These are phyloP conservation scores for Brachyopa scutellaris DNA, from an alignment of 2,888 invertebrate species.

Conservation along the genomic window DNA sequence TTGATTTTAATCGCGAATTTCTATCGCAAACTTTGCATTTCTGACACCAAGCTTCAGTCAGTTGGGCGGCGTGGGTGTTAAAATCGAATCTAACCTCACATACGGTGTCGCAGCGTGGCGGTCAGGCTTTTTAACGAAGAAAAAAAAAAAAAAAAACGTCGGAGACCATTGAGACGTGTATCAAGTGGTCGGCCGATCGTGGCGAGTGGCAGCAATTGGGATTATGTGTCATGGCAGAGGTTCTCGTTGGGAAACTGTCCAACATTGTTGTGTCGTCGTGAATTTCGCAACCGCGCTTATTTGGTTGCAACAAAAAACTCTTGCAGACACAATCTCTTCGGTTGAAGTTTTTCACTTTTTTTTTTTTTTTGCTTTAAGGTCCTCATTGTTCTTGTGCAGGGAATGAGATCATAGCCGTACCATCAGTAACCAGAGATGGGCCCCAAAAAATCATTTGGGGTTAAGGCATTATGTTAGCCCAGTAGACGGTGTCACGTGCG, in stretches of 20 bases:
- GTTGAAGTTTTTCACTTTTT: slow-evolving; percentile 64
- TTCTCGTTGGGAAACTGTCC: slow-evolving; percentile 67
- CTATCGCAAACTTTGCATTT: slow-evolving; percentile 74
- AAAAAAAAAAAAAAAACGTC: slow-evolving; percentile 27
- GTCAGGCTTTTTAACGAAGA: neutral
- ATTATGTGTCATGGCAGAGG: slow-evolving; percentile 72
- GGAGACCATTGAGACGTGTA: slow-evolving; percentile 69
- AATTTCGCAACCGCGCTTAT: slow-evolving; percentile 64
- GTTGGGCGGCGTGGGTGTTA: slow-evolving; percentile 69
- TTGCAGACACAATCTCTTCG: slow-evolving; percentile 63
- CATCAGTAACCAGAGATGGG: slow-evolving; percentile 44
- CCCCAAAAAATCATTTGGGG: slow-evolving; percentile 18
- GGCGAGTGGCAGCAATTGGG: slow-evolving; percentile 71
- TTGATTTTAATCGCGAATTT: slow-evolving; percentile 75
- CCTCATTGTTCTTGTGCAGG: slow-evolving; percentile 54
- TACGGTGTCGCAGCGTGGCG: slow-evolving; percentile 64
- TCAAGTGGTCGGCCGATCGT: slow-evolving; percentile 66
- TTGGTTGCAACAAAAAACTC: slow-evolving; percentile 20
- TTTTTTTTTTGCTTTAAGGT: slow-evolving; percentile 54
- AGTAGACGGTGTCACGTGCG: slow-evolving; percentile 69
- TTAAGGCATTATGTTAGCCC: slow-evolving; percentile 59
- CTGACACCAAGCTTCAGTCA: slow-evolving; percentile 52
- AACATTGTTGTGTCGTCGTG: slow-evolving; percentile 57
- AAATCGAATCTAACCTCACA: slow-evolving; percentile 74
- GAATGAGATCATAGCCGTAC: slow-evolving; percentile 58